These are phyloP conservation scores for Hemichromis elongatus DNA, from an alignment of 2,113 vertebrate genomes.

Conservation along the genomic window DNA sequence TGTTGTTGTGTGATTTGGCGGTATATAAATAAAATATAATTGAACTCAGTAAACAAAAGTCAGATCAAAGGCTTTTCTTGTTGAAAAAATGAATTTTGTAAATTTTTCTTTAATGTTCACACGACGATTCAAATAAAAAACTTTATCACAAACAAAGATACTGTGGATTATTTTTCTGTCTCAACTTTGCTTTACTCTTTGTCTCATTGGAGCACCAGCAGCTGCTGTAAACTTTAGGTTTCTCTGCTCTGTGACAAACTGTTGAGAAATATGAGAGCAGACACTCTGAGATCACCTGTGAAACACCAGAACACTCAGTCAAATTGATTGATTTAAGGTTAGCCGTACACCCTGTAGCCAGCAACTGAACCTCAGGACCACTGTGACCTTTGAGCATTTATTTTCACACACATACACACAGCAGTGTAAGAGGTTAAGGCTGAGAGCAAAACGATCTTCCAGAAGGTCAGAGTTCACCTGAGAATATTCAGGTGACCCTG, in stretches of 20 bases:
- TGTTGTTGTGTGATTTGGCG: too few relatives aligned
- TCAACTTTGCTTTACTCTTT: not conserved
- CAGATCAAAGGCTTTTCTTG: not conserved
- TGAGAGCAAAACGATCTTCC: not conserved
- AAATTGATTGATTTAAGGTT: not conserved
- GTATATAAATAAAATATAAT: too few relatives aligned
- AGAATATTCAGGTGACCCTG: not conserved
- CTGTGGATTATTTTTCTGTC: not conserved
- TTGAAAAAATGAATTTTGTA: not conserved
- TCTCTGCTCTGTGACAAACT: not conserved
- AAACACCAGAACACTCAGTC: not conserved
- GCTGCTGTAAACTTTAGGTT: not conserved
- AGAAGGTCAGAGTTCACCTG: not conserved
- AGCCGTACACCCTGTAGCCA: not conserved
- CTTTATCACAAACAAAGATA: not conserved
- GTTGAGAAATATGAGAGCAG: not conserved
- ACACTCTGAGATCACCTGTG: not conserved
- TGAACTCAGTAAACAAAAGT: rapidly evolving
- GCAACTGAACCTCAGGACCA: not conserved
- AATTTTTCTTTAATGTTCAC: not conserved
- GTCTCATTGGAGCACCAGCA: not conserved
- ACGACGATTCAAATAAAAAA: not conserved
- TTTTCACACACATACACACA: not conserved
- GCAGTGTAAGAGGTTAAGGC: not conserved
- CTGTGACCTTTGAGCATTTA: rapidly evolving